Conservation (phyloP, 2,113 vertebrate species). For the Furnarius figulus region DNA sequence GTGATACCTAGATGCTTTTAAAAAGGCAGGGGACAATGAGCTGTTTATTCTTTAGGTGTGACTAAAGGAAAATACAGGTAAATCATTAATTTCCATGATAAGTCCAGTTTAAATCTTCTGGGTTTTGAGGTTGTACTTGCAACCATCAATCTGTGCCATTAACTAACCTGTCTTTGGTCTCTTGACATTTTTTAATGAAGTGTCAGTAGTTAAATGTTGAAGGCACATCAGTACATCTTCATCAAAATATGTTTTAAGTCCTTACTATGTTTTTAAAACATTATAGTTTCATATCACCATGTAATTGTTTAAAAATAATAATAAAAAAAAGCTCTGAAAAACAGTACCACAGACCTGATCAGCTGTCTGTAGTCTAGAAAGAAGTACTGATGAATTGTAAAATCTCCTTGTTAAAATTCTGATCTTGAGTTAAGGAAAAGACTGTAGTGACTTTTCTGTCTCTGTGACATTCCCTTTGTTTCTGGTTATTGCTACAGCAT, state of each 20-base stretch:
- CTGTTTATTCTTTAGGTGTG: neutral
- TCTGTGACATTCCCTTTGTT: conserved; percentile 6
- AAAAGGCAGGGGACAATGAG: neutral
- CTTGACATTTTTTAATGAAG: neutral
- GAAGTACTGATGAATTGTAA: neutral
- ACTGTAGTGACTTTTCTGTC: neutral
- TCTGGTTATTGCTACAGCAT: neutral
- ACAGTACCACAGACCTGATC: neutral
- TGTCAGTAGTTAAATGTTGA: neutral
- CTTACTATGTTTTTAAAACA: neutral
- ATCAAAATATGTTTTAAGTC: neutral
- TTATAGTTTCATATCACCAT: neutral
- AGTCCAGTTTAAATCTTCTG: neutral
- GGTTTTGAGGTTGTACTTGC: neutral
- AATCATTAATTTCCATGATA: neutral
- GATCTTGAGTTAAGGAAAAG: neutral
- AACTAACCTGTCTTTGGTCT: neutral
- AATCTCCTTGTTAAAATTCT: conserved; percentile 18
- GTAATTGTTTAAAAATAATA: neutral
- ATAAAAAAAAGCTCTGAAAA: neutral
- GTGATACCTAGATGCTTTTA: neutral
- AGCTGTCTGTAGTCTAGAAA: neutral
- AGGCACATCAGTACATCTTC: neutral
- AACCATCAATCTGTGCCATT: neutral
- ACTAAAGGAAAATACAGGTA: neutral